Evolutionary conservation across 2,888 invertebrate genomes (phyloP).

Genomic region (Lasioglossum figueresi): DNA sequence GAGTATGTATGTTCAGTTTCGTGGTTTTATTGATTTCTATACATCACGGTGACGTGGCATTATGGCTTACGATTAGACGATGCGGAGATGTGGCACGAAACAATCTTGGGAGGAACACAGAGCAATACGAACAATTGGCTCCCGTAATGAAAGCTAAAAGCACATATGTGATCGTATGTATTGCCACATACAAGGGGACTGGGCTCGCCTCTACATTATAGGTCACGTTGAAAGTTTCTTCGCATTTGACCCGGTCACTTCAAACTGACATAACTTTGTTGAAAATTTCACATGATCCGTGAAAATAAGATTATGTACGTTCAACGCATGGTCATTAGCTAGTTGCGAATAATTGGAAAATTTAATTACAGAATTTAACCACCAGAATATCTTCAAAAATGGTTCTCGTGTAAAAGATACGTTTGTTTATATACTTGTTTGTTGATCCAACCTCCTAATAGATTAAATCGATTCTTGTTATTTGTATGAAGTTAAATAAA

Average conservation of each 20-base stretch:
- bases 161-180: neutral
- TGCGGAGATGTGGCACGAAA: neutral
- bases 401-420: neutral
- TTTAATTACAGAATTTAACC: neutral
- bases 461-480: too few relatives aligned
- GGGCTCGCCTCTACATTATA: neutral
- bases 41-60: neutral
- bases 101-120: neutral
- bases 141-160: neutral
- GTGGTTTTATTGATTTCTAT: neutral
- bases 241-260: conserved; percentile 1
- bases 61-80: neutral
- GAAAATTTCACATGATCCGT: neutral
- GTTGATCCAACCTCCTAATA: too few relatives aligned
- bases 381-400: neutral
- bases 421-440: too few relatives aligned
- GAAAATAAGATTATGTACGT: neutral
- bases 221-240: neutral
- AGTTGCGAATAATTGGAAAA: neutral
- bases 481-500: too few relatives aligned
- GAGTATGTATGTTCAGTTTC: neutral
- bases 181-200: neutral
- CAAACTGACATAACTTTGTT: neutral
- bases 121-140: neutral
- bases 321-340: neutral